Evolutionary conservation across 2,888 invertebrate genomes (phyloP).

Genomic region (Chydorus sphaericus): DNA sequence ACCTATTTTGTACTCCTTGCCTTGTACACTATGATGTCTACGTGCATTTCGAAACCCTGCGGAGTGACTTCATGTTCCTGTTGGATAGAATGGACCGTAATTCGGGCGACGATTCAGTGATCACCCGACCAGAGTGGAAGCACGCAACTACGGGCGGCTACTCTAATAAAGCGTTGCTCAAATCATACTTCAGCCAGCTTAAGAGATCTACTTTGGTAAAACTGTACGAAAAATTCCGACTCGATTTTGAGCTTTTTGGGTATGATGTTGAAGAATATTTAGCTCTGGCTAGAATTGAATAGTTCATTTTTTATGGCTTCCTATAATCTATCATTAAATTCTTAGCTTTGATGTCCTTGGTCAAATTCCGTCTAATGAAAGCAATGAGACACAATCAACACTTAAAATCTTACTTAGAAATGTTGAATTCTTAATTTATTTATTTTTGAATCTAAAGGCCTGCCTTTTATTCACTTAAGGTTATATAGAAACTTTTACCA

Average conservation of each 20-base stretch:
- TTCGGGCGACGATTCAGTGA: no score
- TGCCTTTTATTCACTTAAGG: no score
- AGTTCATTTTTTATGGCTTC: background rate
- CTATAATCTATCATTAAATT: no score
- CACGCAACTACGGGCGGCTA: constrained; percentile 29
- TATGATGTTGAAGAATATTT: constrained; percentile 59
- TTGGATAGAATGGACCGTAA: constrained; percentile 26
- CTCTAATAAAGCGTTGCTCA: constrained; percentile 28
- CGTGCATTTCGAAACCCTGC: constrained; percentile 41
- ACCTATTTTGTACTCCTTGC: constrained; percentile 41
- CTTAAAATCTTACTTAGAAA: no score
- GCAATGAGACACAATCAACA: no score
- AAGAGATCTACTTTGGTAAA: constrained; percentile 55
- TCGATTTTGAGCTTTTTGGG: constrained; percentile 75
- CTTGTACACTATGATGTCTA: constrained; percentile 38
- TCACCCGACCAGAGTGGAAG: constrained; percentile 20
- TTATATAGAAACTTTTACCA: no score
- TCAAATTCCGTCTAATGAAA: no score
- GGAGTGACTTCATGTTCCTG: constrained; percentile 35
- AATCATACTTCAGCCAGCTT: constrained; percentile 58
- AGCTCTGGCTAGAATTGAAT: constrained; percentile 22
- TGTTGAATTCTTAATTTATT: no score
- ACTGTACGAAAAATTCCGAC: constrained; percentile 65
- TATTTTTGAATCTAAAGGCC: no score
- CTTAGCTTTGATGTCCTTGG: no score